phyloP scores from a whole-genome alignment of 2,113 vertebrate genomes.

The Mus musculus region GRCm39 chr6:50259501-50260000 shows the following conservation, averaged over 20 bases:
- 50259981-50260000: conserved; percentile 40
- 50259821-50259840: conserved; percentile 53
- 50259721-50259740: not conserved
- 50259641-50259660: not conserved
- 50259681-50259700: conserved; percentile 22
- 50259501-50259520: not conserved
- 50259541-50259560: not conserved
- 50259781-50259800: conserved; percentile 35
- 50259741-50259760: not conserved
- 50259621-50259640: not conserved
- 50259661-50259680: not conserved
- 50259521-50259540: not conserved
- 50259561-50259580: not conserved
- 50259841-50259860: conserved; percentile 41
- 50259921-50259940: not conserved
- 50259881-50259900: conserved; percentile 59
- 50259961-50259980: conserved; percentile 59
- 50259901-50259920: conserved; percentile 35
- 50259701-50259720: not conserved
- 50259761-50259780: not conserved
- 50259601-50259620: not conserved
- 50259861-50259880: conserved; percentile 52
- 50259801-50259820: conserved; percentile 48
- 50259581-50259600: fast-evolving
- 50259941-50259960: conserved; percentile 59